Conservation (phyloP, 2,797 vertebrate species). For the Danio tinwini region DNA sequence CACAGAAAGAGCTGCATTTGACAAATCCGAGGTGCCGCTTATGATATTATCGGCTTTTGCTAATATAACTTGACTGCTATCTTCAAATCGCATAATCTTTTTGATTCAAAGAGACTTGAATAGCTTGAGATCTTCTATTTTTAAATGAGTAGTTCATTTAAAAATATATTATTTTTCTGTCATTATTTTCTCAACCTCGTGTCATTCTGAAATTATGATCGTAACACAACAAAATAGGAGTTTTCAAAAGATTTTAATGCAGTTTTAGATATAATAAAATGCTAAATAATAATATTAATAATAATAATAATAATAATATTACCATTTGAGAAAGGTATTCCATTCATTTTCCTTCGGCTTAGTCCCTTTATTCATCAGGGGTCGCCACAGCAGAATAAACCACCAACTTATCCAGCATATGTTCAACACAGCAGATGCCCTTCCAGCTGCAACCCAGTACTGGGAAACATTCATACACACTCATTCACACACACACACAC, state of each 20-base stretch:
- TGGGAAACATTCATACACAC: too few species aligned
- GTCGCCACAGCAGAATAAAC: too few species aligned
- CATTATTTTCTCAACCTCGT: not conserved
- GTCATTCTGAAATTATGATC: not conserved
- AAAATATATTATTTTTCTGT: not conserved
- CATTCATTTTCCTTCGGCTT: too few species aligned
- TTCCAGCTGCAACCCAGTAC: too few species aligned
- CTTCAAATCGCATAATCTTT: not conserved
- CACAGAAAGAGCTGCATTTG: not conserved
- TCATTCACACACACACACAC: too few species aligned
- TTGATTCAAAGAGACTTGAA: not conserved
- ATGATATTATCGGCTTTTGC: not conserved
- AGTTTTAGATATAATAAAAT: not conserved
- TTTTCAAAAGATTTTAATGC: not conserved
- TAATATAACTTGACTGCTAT: not conserved
- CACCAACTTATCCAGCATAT: too few species aligned
- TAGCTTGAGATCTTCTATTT: constrained; percentile 7
- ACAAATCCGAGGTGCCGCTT: not conserved
- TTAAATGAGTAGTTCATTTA: not conserved
- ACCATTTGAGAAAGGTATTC: not conserved
- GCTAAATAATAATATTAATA: not conserved
- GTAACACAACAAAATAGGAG: not conserved
- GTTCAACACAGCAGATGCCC: too few species aligned
- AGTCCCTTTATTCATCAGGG: too few species aligned
- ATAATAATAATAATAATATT: not conserved